A percentile compares a stretch with the other conserved stretches of the same genome.
Evolutionary conservation across 2,888 invertebrate species (phyloP).

Genomic region (Drosophila tripunctata): DNA sequence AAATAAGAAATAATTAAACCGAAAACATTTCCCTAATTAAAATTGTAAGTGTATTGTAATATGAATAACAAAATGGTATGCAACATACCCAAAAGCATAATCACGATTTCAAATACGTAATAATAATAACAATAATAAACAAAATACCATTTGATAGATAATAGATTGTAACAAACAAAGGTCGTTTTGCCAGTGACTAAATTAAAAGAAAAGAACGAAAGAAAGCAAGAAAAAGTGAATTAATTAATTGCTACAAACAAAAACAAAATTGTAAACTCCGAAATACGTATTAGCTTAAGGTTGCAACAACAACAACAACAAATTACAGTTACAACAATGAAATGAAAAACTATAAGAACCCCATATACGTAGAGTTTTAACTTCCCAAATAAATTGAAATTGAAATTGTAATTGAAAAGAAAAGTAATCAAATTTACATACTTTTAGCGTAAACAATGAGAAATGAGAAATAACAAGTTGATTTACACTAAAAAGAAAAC

Average conservation of each 20-base stretch:
- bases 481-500: slow-evolving; percentile 54
- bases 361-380: slow-evolving; percentile 76
- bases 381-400: slow-evolving; percentile 70
- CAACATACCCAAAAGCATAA: slow-evolving; percentile 79
- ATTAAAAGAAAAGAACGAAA: slow-evolving; percentile 27
- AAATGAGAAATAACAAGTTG: slow-evolving; percentile 51
- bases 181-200: slow-evolving; percentile 82
- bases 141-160: slow-evolving; percentile 22
- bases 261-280: slow-evolving; percentile 50
- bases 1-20: slow-evolving; percentile 24
- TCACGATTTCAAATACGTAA: slow-evolving; percentile 81
- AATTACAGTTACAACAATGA: slow-evolving; percentile 19
- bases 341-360: slow-evolving; percentile 37
- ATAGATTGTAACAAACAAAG: slow-evolving; percentile 36
- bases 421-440: slow-evolving; percentile 28
- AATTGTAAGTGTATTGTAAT: slow-evolving; percentile 58
- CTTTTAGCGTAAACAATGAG: slow-evolving; percentile 42
- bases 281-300: slow-evolving; percentile 84
- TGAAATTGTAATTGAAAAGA: slow-evolving; percentile 17
- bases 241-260: slow-evolving; percentile 23
- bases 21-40: slow-evolving; percentile 67
- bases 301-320: slow-evolving; percentile 72
- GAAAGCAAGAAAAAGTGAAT: neutral
- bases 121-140: slow-evolving; percentile 43
- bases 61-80: slow-evolving; percentile 71